Percentiles rank a stretch among this genome's conserved stretches.
Evolutionary conservation across 2,113 vertebrate species (phyloP).

Genomic region (Pseudonaja textilis): DNA sequence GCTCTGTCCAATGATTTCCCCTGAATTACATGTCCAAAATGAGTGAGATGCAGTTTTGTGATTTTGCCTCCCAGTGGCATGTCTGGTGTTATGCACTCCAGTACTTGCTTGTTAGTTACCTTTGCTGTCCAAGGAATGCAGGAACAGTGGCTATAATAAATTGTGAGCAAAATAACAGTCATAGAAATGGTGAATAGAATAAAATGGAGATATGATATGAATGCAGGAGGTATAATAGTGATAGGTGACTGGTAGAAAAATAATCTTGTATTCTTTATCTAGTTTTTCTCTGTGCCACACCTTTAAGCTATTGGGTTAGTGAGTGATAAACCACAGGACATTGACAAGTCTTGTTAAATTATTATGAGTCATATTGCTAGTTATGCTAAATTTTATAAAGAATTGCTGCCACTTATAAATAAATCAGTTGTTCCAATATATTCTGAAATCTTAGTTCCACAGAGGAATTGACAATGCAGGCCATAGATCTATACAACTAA

Average conservation of each 20-base stretch:
- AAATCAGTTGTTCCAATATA: neutral
- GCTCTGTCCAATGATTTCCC: too few species aligned
- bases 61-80: too few species aligned
- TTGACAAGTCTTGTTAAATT: neutral
- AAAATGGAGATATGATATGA: neutral
- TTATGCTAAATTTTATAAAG: neutral
- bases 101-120: too few species aligned
- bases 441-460: neutral
- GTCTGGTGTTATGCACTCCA: too few species aligned
- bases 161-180: neutral
- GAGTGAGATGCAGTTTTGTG: too few species aligned
- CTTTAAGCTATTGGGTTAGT: neutral
- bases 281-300: neutral
- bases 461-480: neutral
- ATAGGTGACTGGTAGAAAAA: neutral
- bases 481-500: neutral
- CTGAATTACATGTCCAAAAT: too few species aligned
- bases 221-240: neutral
- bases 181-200: neutral
- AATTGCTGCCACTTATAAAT: neutral
- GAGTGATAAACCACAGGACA: neutral
- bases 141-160: neutral
- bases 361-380: neutral
- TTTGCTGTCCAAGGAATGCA: too few species aligned
- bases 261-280: neutral